Evolutionary conservation across 1,140 invertebrate species (phyloP).

Genomic region (Plectus sambesii): DNA sequence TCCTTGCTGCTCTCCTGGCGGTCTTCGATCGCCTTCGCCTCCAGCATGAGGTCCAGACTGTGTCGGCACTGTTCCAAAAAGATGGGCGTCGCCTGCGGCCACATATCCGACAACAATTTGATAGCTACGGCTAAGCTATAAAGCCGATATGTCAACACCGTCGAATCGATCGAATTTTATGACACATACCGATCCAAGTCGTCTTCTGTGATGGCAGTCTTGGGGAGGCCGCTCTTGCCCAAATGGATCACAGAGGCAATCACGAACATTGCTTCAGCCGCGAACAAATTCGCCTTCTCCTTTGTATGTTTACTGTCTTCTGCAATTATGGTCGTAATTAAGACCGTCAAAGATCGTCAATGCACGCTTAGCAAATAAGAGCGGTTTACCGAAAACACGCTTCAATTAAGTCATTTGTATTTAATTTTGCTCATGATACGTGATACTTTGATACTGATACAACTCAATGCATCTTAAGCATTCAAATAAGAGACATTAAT

Average conservation of each 20-base stretch:
- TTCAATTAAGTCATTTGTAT: too few relatives aligned
- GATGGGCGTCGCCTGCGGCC: slow-evolving; percentile 59
- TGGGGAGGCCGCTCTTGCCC: slow-evolving; percentile 59
- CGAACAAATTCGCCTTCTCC: slow-evolving; percentile 49
- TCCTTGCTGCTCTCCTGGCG: slow-evolving; percentile 47
- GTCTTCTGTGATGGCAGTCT: slow-evolving; percentile 74
- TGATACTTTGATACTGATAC: too few relatives aligned
- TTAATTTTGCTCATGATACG: too few relatives aligned
- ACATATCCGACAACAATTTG: slow-evolving; percentile 60
- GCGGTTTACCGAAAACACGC: too few relatives aligned
- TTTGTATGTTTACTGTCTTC: too few relatives aligned
- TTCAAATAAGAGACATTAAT: too few relatives aligned
- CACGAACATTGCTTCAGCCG: slow-evolving; percentile 73
- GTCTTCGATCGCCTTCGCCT: slow-evolving; percentile 67
- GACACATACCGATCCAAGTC: too few relatives aligned
- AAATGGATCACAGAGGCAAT: slow-evolving; percentile 74
- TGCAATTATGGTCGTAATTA: too few relatives aligned
- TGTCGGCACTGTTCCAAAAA: slow-evolving; percentile 66
- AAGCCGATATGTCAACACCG: slow-evolving; percentile 38
- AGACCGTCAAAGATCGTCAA: too few relatives aligned
- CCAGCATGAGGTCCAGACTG: slow-evolving; percentile 71
- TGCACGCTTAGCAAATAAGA: too few relatives aligned
- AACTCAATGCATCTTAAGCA: too few relatives aligned
- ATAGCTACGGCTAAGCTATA: slow-evolving; percentile 29
- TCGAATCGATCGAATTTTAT: slow-evolving; percentile 68